Evolutionary conservation across 2,797 vertebrate species (phyloP), one percentile per base, ranked within the genome.

Genomic region (Chrosomus eos): DNA sequence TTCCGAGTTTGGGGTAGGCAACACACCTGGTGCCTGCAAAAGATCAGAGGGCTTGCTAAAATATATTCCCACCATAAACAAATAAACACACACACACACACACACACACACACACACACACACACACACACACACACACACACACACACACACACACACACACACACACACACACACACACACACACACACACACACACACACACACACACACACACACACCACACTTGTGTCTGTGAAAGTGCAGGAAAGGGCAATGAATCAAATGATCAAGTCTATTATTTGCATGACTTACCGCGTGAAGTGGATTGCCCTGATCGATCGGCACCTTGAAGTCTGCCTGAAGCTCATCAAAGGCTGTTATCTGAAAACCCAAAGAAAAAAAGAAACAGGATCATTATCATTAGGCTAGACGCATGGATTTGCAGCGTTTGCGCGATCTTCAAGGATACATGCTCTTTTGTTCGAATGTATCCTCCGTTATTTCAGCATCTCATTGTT

Each of bases 341-440:
- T 97, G 97, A 85, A 99, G 95, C 90, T 99, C 98, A 90, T 99
- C 98, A 87, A 99, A 99, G 87, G 98, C 97, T 28, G 98, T 99
- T 87, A 99, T 99, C 98, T 99, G 95, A 60, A 85, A 83, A 66
- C 33, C 60, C 23, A 28, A 58, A 31, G 51, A 81, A 53, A 76
- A 75, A 73, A 64, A 71, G 68, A 55, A 66, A 80, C 73, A 68
- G 53, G 6, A 79, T 94, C 7, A 62, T 74, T 80, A 76, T 45
- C 79, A 13, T 83, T 26, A 81, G 55, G 21, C 8, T 45, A 74
- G 72, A 84, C 66, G 66, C 33, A 77, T 26, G 60, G 9, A 51
- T 75, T 45, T 72, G 19, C 48, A 60, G 23, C 1, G 5, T 62
- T 68, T 28, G 40, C 7, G 0, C 8, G 26, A 21, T 71, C 53